Conservation (phyloP, 2,888 invertebrate genomes). For the Lydus trimaculatus region DNA sequence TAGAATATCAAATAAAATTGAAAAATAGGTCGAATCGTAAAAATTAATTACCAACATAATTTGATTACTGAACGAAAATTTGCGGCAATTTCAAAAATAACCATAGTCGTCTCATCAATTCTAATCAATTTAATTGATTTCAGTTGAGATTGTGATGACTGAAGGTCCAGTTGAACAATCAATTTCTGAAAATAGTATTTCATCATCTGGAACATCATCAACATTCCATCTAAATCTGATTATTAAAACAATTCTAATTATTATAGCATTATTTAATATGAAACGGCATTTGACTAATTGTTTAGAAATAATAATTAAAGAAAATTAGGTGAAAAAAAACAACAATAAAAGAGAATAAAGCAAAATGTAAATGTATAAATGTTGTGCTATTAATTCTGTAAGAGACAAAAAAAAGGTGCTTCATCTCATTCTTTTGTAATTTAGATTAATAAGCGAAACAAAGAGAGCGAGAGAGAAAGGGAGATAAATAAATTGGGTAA, state of each 20-base stretch:
- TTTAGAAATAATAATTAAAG: background rate
- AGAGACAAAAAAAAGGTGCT: background rate
- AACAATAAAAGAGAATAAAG: too few species aligned
- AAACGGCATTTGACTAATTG: background rate
- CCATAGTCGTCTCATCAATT: background rate
- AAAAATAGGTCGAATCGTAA: too few species aligned
- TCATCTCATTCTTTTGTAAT: background rate
- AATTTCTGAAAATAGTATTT: conserved; percentile 2
- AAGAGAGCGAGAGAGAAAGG: background rate
- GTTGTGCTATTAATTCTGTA: background rate
- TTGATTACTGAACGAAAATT: background rate
- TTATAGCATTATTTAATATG: background rate
- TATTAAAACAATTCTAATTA: conserved; percentile 21
- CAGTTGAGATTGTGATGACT: conserved; percentile 48
- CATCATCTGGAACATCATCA: background rate
- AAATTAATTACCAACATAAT: background rate
- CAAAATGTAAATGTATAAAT: background rate
- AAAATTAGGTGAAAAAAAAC: background rate
- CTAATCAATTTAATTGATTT: conserved; percentile 14
- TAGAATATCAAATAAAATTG: too few species aligned
- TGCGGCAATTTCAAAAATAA: background rate
- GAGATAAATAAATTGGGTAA: background rate
- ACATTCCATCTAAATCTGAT: background rate
- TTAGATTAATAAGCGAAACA: conserved; percentile 1
- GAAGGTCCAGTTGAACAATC: conserved; percentile 44